phyloP scores from a whole-genome alignment of 2,888 invertebrate genomes.

The Troides helena region DNA sequence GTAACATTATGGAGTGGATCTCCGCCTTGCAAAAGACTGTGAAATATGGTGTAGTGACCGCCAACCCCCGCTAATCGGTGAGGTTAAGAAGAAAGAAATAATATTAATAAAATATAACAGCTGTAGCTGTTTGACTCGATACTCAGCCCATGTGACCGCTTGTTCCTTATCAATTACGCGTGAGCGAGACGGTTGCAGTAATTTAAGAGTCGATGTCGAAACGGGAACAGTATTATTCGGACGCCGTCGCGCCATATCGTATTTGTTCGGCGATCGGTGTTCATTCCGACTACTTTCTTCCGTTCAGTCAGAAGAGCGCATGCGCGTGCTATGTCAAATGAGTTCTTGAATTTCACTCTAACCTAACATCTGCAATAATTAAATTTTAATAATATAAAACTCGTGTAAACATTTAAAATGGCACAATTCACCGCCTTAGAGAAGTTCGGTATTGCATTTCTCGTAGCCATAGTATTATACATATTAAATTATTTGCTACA shows the following conservation, averaged over 20 bases:
- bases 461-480: conserved; percentile 53
- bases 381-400: conserved; percentile 18
- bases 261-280: conserved; percentile 31
- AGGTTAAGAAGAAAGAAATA: too few species aligned
- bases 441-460: conserved; percentile 69
- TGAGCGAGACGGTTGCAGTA: conserved; percentile 13
- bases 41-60: too few species aligned
- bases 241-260: conserved; percentile 24
- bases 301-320: conserved; percentile 57
- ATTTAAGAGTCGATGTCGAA: conserved; percentile 22
- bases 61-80: too few species aligned
- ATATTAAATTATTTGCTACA: conserved; percentile 47
- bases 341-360: conserved; percentile 42
- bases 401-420: conserved; percentile 45
- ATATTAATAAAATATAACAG: background rate
- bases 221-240: conserved; percentile 30
- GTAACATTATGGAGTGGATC: too few species aligned
- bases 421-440: conserved; percentile 56
- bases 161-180: conserved; percentile 22
- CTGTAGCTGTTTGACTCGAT: background rate
- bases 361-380: conserved; percentile 50
- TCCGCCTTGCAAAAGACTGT: too few species aligned
- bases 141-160: conserved; percentile 10
- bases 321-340: conserved; percentile 66
- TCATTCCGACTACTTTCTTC: conserved; percentile 71